Evolutionary conservation across 2,797 vertebrate species (phyloP), one percentile per base, ranked within the genome.

Genomic region (Tamandua tetradactyla): DNA sequence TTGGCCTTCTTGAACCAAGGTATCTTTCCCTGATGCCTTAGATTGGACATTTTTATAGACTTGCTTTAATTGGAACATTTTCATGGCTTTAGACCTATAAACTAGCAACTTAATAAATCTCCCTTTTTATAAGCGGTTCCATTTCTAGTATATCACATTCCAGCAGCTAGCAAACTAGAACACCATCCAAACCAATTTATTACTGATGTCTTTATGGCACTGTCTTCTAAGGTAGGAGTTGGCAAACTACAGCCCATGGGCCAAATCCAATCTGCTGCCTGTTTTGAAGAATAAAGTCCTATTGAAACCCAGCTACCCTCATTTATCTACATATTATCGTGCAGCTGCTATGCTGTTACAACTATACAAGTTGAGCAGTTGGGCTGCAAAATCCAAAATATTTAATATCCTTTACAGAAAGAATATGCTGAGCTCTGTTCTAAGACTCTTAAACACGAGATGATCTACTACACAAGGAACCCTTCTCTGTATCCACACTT

Each of bases 271-370:
- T 30, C 23, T 62, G 17, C 18, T 27, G 44, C 32, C 42, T 14
- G 20, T 35, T 93, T 94, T 72, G 93, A n/a, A 71, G 94, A 66
- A 40, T 44, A 74, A 80, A 59, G 42, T 76, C 37, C 72, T 57
- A 40, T 52, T 72, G 37, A 72, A 79, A 57, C 27, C 22, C n/a
- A 85, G 40, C 44, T 47, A 47, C 3, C 69, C 42, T 71, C 44
- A 72, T 52, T 84, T 20, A 62, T 22, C 86, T 83, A 74, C 4
- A 1, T 61, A n/a, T 68, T 37, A 44, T 22, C 20, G n/a, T 69
- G 13, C 4, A 2, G 25, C 40, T 35, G 42, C 5, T 30, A 75
- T 37, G 79, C 35, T 32, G 42, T 40, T 57, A 57, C 20, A 40
- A n/a, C 8, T 22, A 72, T n/a, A 49, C 47, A 78, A 7, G 32